phyloP scores from a whole-genome alignment of 2,888 invertebrate species.

The Aphrophora alni region DNA sequence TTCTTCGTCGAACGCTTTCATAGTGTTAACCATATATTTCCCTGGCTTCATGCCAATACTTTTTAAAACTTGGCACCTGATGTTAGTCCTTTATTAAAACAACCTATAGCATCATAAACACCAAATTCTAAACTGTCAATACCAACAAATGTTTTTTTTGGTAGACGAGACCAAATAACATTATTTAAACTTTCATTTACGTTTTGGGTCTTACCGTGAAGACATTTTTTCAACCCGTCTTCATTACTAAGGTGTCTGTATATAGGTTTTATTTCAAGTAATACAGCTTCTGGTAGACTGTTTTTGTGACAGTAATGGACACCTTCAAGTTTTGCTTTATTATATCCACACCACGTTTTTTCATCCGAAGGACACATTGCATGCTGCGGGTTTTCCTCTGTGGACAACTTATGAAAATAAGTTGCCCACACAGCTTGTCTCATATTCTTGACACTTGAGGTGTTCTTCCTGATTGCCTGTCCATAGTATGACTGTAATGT shows the following conservation, averaged over 20 bases:
- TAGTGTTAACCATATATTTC: too few relatives aligned
- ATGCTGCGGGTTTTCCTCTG: too few relatives aligned
- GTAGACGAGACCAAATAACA: conserved; percentile 15
- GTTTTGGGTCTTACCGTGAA: conserved; percentile 14
- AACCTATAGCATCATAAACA: too few relatives aligned
- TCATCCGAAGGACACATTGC: background rate
- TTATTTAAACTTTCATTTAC: conserved; percentile 20
- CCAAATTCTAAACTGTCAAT: too few relatives aligned
- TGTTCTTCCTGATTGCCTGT: conserved; percentile 46
- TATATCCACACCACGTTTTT: too few relatives aligned
- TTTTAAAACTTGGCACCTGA: too few relatives aligned
- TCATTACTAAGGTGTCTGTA: background rate
- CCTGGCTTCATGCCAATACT: too few relatives aligned
- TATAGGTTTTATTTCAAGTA: conserved; percentile 21
- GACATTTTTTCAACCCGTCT: conserved; percentile 3
- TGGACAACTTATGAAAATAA: conserved; percentile 44
- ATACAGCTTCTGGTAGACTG: too few relatives aligned
- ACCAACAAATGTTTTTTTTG: conserved; percentile 26
- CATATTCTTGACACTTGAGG: conserved; percentile 45
- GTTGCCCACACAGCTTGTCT: conserved; percentile 50
- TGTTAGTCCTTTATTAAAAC: too few relatives aligned
- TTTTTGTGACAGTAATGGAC: background rate
- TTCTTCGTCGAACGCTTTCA: too few relatives aligned
- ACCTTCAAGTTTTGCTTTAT: background rate
- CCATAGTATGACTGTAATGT: conserved; percentile 50